Evolutionary conservation across 2,797 vertebrate species (phyloP).

Genomic region (Acipenser transmontanus): DNA sequence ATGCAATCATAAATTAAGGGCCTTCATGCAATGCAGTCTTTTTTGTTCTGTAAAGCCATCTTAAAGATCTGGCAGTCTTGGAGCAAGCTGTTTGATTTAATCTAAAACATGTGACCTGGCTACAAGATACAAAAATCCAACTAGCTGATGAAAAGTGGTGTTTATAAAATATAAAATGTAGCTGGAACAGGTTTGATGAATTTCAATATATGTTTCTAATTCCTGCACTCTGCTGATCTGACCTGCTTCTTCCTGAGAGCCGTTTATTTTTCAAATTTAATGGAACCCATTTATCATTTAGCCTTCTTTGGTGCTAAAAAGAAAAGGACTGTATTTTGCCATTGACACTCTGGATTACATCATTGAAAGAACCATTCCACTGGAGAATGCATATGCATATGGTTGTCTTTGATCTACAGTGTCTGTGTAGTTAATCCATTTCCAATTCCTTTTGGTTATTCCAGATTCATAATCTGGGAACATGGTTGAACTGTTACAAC

Average conservation of each 20-base stretch:
- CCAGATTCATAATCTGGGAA: conserved; percentile 29
- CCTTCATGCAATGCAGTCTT: conserved; percentile 8
- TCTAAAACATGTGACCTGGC: conserved; percentile 32
- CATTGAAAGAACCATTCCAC: conserved; percentile 16
- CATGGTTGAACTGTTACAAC: conserved; percentile 11
- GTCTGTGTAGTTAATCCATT: conserved; percentile 4
- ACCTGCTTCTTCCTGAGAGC: conserved; percentile 33
- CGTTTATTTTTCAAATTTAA: conserved; percentile 39
- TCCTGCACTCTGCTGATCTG: conserved; percentile 29
- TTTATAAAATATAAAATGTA: conserved; percentile 24
- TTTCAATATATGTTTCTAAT: conserved; percentile 40
- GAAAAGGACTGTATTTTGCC: conserved; percentile 24
- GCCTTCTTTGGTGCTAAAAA: conserved; percentile 35
- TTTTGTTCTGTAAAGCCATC: conserved; percentile 27
- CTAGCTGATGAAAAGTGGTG: conserved; percentile 27
- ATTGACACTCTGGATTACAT: conserved; percentile 23
- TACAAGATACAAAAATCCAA: conserved; percentile 7
- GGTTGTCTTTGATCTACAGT: no score
- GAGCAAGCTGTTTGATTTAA: conserved; percentile 27
- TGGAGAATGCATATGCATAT: no score
- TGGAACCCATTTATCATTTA: conserved; percentile 52
- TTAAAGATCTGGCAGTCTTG: conserved; percentile 16
- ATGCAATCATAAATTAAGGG: neutral
- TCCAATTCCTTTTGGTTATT: conserved; percentile 30
- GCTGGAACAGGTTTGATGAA: conserved; percentile 23